A percentile compares a stretch with the other conserved stretches of the same genome.
These are phyloP conservation scores for Listronotus bonariensis DNA, from an alignment of 1,140 invertebrate genomes.

Conservation along the genomic window DNA sequence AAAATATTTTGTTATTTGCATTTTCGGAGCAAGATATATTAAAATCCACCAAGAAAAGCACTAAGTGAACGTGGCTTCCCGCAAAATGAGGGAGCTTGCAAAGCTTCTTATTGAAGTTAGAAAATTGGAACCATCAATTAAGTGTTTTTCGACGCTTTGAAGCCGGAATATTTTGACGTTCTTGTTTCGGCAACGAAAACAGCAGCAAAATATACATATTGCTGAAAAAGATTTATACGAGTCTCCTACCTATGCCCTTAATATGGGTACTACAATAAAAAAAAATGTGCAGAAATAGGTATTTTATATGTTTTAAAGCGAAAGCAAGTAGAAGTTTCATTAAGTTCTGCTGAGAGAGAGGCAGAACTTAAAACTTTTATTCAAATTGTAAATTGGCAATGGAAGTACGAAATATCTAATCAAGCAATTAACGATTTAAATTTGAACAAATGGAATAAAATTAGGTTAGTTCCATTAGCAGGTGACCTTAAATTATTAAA, in stretches of 20 bases:
- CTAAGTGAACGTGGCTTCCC: constrained; percentile 42
- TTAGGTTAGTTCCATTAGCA: constrained; percentile 43
- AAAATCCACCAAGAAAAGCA: constrained; percentile 49
- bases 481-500: constrained; percentile 42
- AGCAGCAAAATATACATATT: constrained; percentile 35
- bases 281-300: constrained; percentile 39
- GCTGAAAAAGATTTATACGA: constrained; percentile 24
- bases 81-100: constrained; percentile 48
- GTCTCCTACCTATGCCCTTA: constrained; percentile 37
- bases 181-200: constrained; percentile 34
- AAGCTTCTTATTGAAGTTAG: constrained; percentile 46
- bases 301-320: constrained; percentile 29
- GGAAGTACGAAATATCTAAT: constrained; percentile 50
- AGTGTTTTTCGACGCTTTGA: constrained; percentile 36
- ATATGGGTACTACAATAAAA: constrained; percentile 40
- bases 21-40: constrained; percentile 45
- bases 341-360: constrained; percentile 39
- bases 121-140: constrained; percentile 41
- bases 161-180: constrained; percentile 40
- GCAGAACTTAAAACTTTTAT: constrained; percentile 48
- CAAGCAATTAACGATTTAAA: constrained; percentile 41
- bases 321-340: constrained; percentile 3
- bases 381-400: constrained; percentile 46
- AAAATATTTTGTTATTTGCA: constrained; percentile 47
- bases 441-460: constrained; percentile 43